phyloP scores from a whole-genome alignment of 2,797 vertebrate species.

The Eupleurogrammus muticus region DNA sequence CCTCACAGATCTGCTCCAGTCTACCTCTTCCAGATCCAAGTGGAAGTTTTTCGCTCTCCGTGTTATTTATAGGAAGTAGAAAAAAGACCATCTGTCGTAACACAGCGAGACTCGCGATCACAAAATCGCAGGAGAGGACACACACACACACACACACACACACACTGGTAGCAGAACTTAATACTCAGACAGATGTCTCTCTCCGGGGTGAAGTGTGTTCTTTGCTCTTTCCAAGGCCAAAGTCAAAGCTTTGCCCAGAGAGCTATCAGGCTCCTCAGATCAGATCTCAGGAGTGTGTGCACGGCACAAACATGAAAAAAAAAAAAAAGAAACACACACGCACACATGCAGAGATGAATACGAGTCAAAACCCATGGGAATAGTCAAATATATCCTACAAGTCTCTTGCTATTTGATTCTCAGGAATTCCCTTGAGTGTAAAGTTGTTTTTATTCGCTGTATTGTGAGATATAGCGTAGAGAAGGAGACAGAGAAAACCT shows the following conservation, averaged over 20 bases:
- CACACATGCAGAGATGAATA: conserved; percentile 21
- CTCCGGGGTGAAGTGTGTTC: conserved; percentile 37
- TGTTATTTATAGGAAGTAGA: not conserved
- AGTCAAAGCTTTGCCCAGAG: conserved; percentile 51
- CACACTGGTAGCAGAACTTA: conserved; percentile 15
- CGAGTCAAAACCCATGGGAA: not conserved
- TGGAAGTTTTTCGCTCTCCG: not conserved
- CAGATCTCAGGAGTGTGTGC: conserved; percentile 45
- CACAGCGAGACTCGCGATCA: not conserved
- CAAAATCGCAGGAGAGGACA: conserved; percentile 4
- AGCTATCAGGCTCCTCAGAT: conserved; percentile 58
- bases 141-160: conserved; percentile 1
- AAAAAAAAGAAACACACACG: conserved; percentile 26
- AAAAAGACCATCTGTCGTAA: conserved; percentile 12
- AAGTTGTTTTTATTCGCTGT: not conserved
- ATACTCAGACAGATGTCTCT: conserved; percentile 52
- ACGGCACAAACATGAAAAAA: not conserved
- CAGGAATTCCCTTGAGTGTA: not conserved
- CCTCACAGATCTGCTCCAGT: not conserved
- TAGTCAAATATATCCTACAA: not conserved
- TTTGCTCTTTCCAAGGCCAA: conserved; percentile 61
- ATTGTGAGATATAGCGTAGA: not conserved
- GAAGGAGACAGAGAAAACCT: not conserved
- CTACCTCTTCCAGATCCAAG: conserved; percentile 5
- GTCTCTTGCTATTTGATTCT: conserved; percentile 1